These are phyloP conservation scores for Erpetoichthys calabaricus DNA, from an alignment of 2,797 vertebrate genomes.

Conservation along the genomic window DNA sequence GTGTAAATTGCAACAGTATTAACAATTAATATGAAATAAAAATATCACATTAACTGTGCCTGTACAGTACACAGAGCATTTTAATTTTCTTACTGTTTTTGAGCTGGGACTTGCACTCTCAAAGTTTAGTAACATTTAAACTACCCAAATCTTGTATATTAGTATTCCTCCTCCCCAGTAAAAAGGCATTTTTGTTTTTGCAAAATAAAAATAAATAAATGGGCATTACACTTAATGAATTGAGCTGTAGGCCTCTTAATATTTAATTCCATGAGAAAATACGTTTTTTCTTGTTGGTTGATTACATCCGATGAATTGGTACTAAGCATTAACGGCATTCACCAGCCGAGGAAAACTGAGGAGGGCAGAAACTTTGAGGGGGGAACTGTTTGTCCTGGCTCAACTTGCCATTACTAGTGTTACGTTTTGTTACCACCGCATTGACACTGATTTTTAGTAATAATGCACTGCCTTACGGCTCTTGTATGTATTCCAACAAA, in stretches of 20 bases:
- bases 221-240: too few relatives aligned
- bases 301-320: too few relatives aligned
- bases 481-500: slow-evolving; percentile 48
- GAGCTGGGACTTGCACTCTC: slow-evolving; percentile 4
- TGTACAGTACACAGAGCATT: slow-evolving; percentile 11
- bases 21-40: slow-evolving; percentile 52
- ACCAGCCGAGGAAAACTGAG: too few relatives aligned
- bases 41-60: slow-evolving; percentile 41
- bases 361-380: not conserved
- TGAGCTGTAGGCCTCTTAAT: too few relatives aligned
- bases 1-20: slow-evolving; percentile 42
- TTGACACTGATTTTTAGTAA: slow-evolving; percentile 41
- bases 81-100: not conserved
- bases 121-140: not conserved
- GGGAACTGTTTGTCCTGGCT: slow-evolving; percentile 9
- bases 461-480: slow-evolving; percentile 59
- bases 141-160: too few relatives aligned
- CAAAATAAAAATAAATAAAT: too few relatives aligned
- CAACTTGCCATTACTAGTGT: slow-evolving; percentile 12
- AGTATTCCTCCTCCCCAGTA: too few relatives aligned
- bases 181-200: too few relatives aligned
- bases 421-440: slow-evolving; percentile 34
- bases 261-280: too few relatives aligned
- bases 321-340: too few relatives aligned
- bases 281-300: too few relatives aligned